These are phyloP conservation scores for Sesia bembeciformis DNA, from an alignment of 2,888 invertebrate species.

Conservation along the genomic window DNA sequence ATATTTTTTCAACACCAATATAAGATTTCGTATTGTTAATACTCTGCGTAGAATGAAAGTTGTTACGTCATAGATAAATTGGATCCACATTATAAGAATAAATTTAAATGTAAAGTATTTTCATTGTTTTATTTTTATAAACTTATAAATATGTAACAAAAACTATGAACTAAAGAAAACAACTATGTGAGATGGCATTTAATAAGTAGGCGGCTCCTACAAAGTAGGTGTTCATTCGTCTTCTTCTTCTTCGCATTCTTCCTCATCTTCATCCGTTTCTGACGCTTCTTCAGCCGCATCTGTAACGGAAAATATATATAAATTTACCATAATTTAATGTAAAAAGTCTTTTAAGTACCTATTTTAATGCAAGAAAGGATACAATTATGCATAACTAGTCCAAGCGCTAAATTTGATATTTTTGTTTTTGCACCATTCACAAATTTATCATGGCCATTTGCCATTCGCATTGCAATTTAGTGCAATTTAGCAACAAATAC, in stretches of 20 bases:
- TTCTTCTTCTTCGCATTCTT: constrained; percentile 17
- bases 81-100: too few relatives aligned
- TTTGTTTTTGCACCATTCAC: too few relatives aligned
- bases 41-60: too few relatives aligned
- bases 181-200: constrained; percentile 13
- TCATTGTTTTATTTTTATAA: constrained; percentile 2
- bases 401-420: too few relatives aligned
- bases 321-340: background rate
- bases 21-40: too few relatives aligned
- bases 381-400: too few relatives aligned
- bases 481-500: too few relatives aligned
- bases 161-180: constrained; percentile 9
- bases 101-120: too few relatives aligned
- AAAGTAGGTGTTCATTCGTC: constrained; percentile 17
- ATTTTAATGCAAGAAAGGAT: background rate
- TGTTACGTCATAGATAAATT: too few relatives aligned
- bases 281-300: constrained; percentile 31
- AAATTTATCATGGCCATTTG: too few relatives aligned
- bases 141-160: constrained; percentile 11
- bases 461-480: too few relatives aligned
- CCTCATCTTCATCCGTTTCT: constrained; percentile 11
- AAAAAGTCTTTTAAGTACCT: background rate
- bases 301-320: constrained; percentile 13
- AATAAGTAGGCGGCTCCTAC: constrained; percentile 4
- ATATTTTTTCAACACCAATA: too few relatives aligned